Conservation (phyloP, 2,888 invertebrate genomes). For the Lucinisca nassula region DNA sequence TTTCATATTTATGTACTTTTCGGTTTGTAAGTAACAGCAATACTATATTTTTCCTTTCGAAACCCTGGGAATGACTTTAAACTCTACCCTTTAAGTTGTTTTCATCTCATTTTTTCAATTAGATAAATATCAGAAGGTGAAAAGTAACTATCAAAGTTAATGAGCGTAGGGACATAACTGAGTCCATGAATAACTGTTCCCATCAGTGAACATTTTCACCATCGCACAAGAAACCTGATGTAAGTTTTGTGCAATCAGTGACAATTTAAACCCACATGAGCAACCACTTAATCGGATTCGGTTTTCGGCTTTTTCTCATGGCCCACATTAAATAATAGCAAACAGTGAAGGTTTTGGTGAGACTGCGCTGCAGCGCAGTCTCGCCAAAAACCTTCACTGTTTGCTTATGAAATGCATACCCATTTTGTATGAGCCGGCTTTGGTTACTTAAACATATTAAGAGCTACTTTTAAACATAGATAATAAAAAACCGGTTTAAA, state of each 20-base stretch:
- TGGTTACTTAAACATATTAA: not conserved
- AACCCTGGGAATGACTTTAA: not conserved
- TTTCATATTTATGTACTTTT: too few species aligned
- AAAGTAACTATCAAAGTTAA: slow-evolving; percentile 4
- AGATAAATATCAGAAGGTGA: not conserved
- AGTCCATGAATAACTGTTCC: not conserved
- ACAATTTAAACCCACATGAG: too few species aligned
- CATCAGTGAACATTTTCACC: not conserved
- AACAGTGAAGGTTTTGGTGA: too few species aligned
- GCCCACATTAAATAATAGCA: too few species aligned
- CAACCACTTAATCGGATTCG: too few species aligned
- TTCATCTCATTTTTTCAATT: not conserved
- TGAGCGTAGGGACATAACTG: not conserved
- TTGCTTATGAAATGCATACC: too few species aligned
- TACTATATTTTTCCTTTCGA: not conserved
- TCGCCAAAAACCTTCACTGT: too few species aligned
- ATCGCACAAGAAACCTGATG: too few species aligned
- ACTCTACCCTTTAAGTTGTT: not conserved
- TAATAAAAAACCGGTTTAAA: not conserved
- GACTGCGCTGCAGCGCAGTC: too few species aligned
- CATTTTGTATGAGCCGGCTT: too few species aligned
- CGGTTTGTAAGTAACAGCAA: not conserved
- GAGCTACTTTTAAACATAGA: not conserved
- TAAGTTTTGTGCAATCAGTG: too few species aligned
- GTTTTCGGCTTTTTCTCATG: too few species aligned